Percentiles rank a stretch among this genome's conserved stretches.
phyloP scores from a whole-genome alignment of 2,113 vertebrate genomes.

The Nymphicus hollandicus region DNA sequence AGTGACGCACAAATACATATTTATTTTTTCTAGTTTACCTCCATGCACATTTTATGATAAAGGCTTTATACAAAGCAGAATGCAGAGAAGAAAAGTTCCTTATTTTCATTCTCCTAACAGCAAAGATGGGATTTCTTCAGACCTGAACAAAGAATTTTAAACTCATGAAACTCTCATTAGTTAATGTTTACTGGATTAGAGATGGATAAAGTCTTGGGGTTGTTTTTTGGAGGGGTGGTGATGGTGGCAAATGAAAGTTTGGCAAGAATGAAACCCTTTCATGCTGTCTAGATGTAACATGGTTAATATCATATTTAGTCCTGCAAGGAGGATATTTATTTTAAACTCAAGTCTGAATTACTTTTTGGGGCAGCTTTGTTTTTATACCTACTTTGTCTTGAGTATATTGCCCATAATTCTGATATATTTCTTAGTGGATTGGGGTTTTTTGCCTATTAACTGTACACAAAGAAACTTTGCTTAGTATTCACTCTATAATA shows the following conservation, averaged over 20 bases:
- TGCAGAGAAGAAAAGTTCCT: background rate
- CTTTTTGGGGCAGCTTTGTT: background rate
- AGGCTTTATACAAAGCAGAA: background rate
- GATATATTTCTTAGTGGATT: background rate
- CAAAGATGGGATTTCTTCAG: background rate
- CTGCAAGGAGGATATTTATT: background rate
- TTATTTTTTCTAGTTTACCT: background rate
- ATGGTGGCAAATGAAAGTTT: background rate
- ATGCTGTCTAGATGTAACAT: background rate
- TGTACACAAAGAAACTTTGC: background rate
- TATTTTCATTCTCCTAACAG: background rate
- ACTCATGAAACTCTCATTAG: background rate
- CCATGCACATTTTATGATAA: background rate
- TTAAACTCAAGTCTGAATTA: background rate
- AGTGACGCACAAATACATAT: background rate
- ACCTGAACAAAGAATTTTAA: background rate
- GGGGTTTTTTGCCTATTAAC: background rate
- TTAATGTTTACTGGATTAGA: background rate
- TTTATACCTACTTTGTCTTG: background rate
- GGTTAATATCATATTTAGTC: background rate
- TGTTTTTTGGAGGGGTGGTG: background rate
- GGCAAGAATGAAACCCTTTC: background rate
- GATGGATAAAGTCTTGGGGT: background rate
- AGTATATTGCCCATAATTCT: background rate
- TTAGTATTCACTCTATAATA: constrained; percentile 35